Conservation (phyloP, 2,113 vertebrate species). For the Butastur rufipennis region DNA sequence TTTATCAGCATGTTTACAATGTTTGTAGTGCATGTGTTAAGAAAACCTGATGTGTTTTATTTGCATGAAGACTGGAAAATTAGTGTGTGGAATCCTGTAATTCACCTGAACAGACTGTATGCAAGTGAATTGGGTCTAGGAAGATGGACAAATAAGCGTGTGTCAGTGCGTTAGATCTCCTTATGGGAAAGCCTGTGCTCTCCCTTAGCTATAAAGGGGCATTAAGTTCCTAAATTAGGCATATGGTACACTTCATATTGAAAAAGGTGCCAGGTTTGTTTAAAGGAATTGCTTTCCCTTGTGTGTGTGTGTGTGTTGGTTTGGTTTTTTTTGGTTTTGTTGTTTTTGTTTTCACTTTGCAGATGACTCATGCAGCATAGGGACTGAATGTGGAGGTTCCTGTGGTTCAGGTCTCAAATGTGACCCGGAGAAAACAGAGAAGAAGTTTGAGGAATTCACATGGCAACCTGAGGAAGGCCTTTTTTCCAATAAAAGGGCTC, state of each 20-base stretch:
- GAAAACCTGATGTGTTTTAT: background rate
- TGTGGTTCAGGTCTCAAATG: background rate
- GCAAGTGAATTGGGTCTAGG: fast-evolving
- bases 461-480: background rate
- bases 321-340: too few species aligned
- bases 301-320: background rate
- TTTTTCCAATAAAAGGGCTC: background rate
- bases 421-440: background rate
- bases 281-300: background rate
- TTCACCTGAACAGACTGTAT: background rate
- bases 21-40: background rate
- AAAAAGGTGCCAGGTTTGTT: background rate
- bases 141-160: background rate
- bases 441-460: background rate
- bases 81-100: background rate
- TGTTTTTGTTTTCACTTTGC: too few species aligned
- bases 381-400: background rate
- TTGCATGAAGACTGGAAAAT: background rate
- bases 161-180: background rate
- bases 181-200: fast-evolving
- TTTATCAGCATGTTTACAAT: background rate
- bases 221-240: background rate
- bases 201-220: fast-evolving
- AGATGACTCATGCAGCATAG: background rate
- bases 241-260: background rate